A percentile compares a stretch with the other conserved stretches of the same genome.
These are phyloP conservation scores for Bolinopsis microptera DNA, from an alignment of 37 sponge, comb jelly and placozoan genomes.

Conservation along the genomic window DNA sequence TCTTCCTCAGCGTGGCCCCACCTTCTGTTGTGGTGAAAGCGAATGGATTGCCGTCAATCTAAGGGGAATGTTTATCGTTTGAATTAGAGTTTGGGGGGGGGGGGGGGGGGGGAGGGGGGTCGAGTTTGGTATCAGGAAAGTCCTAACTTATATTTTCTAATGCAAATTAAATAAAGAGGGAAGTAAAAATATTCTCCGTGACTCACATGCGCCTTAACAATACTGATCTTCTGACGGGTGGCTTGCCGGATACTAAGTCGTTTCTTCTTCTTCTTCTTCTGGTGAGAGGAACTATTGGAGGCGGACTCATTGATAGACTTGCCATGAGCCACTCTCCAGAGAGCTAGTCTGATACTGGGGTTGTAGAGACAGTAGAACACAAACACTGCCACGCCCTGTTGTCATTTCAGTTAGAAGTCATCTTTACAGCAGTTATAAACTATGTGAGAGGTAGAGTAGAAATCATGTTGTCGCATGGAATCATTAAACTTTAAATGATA, in stretches of 20 bases:
- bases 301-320: not conserved
- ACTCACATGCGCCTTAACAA: conserved; percentile 55
- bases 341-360: conserved; percentile 25
- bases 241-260: not conserved
- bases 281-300: not conserved
- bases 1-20: not conserved
- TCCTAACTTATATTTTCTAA: too few species aligned
- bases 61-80: too few species aligned
- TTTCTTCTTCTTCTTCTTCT: not conserved
- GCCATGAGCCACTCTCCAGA: conserved; percentile 36
- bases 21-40: not conserved
- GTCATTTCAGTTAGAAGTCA: not conserved
- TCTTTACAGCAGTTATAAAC: too few species aligned
- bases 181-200: too few species aligned
- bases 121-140: too few species aligned
- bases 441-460: too few species aligned
- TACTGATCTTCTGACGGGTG: not conserved
- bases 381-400: conserved; percentile 57
- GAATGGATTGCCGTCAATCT: conserved; percentile 65
- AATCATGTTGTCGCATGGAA: not conserved
- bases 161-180: too few species aligned
- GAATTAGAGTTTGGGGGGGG: too few species aligned
- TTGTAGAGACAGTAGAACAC: conserved; percentile 65
- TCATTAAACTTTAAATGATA: not conserved
- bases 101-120: too few species aligned